These are phyloP conservation scores for Holothuria glaberrima DNA, from an alignment of 35 echinoderm and acorn worm genomes.

Conservation along the genomic window DNA sequence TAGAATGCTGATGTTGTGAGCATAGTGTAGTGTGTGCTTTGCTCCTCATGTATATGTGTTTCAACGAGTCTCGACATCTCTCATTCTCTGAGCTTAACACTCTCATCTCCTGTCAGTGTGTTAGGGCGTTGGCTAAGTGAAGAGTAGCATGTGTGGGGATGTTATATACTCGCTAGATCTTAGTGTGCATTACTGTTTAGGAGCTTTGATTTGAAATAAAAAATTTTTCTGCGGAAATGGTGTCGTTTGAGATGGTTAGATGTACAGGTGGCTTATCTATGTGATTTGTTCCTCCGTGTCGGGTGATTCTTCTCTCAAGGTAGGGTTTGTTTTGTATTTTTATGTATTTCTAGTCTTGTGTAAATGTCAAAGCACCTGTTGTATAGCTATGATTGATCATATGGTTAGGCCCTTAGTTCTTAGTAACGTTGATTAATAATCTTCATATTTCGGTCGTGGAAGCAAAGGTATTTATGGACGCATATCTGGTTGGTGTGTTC, in stretches of 20 bases:
- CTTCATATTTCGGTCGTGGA: no score
- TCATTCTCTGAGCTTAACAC: not conserved
- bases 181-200: not conserved
- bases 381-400: not conserved
- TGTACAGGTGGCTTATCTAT: slow-evolving; percentile 59
- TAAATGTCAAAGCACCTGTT: not conserved
- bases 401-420: not conserved
- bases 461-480: no score
- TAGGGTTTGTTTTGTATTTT: slow-evolving; percentile 3
- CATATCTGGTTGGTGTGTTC: no score
- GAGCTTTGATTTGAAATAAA: not conserved
- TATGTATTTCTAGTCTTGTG: not conserved
- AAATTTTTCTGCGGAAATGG: slow-evolving; percentile 2
- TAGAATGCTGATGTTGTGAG: slow-evolving; percentile 20
- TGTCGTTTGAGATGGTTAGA: slow-evolving; percentile 14
- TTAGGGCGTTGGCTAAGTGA: slow-evolving; percentile 54
- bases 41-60: no score
- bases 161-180: not conserved
- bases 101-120: not conserved
- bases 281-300: slow-evolving; percentile 59
- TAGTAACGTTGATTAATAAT: no score
- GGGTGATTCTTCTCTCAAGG: slow-evolving; percentile 34
- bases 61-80: not conserved
- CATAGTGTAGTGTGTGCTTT: no score
- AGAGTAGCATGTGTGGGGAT: slow-evolving; percentile 26